Conservation (phyloP, 2,797 vertebrate genomes). For the Vipera latastei region DNA sequence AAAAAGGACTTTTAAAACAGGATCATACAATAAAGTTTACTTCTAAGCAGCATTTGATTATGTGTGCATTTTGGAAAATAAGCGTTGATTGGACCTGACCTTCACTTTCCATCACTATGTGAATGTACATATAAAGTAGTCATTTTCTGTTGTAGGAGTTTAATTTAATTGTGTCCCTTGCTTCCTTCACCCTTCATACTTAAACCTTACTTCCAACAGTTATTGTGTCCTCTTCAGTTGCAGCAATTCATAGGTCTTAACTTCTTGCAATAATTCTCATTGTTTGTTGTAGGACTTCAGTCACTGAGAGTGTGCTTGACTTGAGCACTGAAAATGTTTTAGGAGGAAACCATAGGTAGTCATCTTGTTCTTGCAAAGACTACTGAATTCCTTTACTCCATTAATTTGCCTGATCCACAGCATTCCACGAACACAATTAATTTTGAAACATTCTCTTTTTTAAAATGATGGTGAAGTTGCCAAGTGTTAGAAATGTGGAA, state of each 20-base stretch:
- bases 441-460: slow-evolving; percentile 26
- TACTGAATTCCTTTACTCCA: slow-evolving; percentile 37
- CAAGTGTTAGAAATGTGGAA: slow-evolving; percentile 37
- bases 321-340: slow-evolving; percentile 23
- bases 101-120: not conserved
- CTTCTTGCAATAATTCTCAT: accelerated
- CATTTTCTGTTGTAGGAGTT: not conserved
- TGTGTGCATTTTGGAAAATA: not conserved
- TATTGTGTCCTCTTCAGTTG: not conserved
- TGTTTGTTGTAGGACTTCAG: not conserved
- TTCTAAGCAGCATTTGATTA: not conserved
- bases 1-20: not conserved
- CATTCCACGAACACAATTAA: not conserved
- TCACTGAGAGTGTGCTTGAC: slow-evolving; percentile 13
- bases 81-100: not conserved
- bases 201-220: not conserved
- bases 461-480: slow-evolving; percentile 22
- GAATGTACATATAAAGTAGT: not conserved
- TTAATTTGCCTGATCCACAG: not conserved
- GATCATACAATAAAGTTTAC: not conserved
- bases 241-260: accelerated
- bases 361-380: not conserved
- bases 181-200: not conserved
- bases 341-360: not conserved
- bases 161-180: not conserved